Conservation (phyloP, 2,888 invertebrate species). For the Acanthosoma haemorrhoidale region DNA sequence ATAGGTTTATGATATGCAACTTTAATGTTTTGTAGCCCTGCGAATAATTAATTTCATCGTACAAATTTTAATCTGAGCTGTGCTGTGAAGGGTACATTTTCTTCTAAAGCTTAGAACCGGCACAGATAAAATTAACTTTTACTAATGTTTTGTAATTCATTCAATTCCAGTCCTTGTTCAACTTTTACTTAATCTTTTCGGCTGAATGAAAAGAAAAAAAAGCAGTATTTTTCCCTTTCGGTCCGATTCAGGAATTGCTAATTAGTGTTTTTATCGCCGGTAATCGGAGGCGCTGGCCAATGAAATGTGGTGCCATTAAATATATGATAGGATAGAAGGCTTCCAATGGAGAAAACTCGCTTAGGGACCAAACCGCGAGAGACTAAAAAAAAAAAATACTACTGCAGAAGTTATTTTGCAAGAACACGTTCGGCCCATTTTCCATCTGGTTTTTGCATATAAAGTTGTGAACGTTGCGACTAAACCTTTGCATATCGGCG, state of each 20-base stretch:
- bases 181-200: no score
- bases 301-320: not conserved
- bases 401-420: not conserved
- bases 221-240: not conserved
- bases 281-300: no score
- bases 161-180: no score
- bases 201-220: no score
- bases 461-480: not conserved
- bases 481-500: not conserved
- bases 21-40: no score
- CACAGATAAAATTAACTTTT: no score
- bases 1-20: no score
- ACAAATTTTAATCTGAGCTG: no score
- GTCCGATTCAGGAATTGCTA: not conserved
- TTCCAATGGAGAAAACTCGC: not conserved
- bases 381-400: not conserved
- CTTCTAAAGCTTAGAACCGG: no score
- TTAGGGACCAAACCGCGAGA: not conserved
- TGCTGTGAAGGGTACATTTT: no score
- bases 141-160: no score
- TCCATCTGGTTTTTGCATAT: constrained; percentile 10
- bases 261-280: not conserved
- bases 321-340: not conserved
- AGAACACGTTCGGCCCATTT: not conserved
- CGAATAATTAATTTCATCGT: no score